phyloP scores from a whole-genome alignment of 2,113 vertebrate genomes.

The Chaetorhynchus papuensis region DNA sequence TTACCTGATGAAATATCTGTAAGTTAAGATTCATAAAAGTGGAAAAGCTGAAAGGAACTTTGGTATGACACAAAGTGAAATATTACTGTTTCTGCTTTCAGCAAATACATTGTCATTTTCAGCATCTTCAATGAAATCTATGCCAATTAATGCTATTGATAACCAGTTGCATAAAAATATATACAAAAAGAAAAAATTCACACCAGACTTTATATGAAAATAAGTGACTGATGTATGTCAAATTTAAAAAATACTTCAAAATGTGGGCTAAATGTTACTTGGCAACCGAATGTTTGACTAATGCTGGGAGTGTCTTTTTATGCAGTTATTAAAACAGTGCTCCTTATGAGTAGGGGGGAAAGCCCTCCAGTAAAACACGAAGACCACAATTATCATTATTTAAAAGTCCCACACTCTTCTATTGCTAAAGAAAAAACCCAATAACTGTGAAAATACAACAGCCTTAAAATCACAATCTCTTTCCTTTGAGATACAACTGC shows the following conservation, averaged over 20 bases:
- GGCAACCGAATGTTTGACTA: not conserved
- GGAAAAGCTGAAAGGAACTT: not conserved
- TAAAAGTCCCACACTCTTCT: not conserved
- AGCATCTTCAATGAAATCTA: not conserved
- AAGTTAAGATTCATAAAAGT: not conserved
- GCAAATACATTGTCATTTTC: not conserved
- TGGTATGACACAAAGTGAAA: not conserved
- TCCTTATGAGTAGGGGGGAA: not conserved
- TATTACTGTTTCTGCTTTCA: not conserved
- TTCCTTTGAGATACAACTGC: not conserved
- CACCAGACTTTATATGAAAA: not conserved
- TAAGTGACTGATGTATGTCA: not conserved
- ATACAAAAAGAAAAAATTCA: not conserved
- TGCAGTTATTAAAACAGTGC: not conserved
- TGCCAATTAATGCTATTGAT: not conserved
- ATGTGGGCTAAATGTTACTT: conserved; percentile 10
- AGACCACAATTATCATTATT: not conserved
- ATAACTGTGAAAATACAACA: not conserved
- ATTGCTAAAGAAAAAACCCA: not conserved
- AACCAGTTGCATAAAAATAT: not conserved
- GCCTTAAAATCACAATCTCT: not conserved
- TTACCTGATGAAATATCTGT: not conserved
- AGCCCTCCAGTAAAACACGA: not conserved
- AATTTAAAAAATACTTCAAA: conserved; percentile 3
- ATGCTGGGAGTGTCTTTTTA: not conserved